Conservation (phyloP, 2,888 invertebrate genomes). For the Lithophane ornitopus region DNA sequence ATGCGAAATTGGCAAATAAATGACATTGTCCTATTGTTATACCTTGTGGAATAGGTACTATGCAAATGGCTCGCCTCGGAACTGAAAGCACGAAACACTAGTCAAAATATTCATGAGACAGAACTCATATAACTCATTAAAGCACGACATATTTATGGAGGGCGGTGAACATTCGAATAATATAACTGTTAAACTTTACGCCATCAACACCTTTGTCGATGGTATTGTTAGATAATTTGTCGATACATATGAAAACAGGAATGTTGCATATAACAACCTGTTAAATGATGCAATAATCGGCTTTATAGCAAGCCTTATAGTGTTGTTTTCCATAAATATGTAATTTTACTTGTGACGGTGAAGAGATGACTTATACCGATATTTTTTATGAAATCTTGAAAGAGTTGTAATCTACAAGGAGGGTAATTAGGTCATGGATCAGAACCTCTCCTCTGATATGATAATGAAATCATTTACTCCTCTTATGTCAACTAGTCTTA, state of each 20-base stretch:
- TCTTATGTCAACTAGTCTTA: not conserved
- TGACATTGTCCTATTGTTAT: not conserved
- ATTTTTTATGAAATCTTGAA: not conserved
- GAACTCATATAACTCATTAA: slow-evolving; percentile 21
- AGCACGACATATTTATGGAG: slow-evolving; percentile 8
- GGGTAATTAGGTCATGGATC: not conserved
- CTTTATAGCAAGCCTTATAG: not conserved
- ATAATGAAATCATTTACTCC: not conserved
- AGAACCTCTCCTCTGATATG: not conserved
- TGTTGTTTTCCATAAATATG: not conserved
- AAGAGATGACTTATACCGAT: not conserved
- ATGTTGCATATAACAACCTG: not conserved
- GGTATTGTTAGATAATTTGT: slow-evolving; percentile 36
- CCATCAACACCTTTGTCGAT: slow-evolving; percentile 6
- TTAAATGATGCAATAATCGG: slow-evolving; percentile 14
- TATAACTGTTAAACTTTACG: slow-evolving; percentile 27
- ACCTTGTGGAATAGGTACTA: not conserved
- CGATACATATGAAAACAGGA: slow-evolving; percentile 7
- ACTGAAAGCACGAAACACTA: slow-evolving; percentile 11
- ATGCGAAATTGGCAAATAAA: slow-evolving; percentile 5
- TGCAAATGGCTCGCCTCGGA: slow-evolving; percentile 24
- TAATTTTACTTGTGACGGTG: not conserved
- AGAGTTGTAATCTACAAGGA: not conserved
- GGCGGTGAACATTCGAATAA: slow-evolving; percentile 18
- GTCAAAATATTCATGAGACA: slow-evolving; percentile 36